Evolutionary conservation across 2,888 invertebrate species (phyloP), one percentile per base, ranked within the genome.

Genomic region (Notodonta ziczac): DNA sequence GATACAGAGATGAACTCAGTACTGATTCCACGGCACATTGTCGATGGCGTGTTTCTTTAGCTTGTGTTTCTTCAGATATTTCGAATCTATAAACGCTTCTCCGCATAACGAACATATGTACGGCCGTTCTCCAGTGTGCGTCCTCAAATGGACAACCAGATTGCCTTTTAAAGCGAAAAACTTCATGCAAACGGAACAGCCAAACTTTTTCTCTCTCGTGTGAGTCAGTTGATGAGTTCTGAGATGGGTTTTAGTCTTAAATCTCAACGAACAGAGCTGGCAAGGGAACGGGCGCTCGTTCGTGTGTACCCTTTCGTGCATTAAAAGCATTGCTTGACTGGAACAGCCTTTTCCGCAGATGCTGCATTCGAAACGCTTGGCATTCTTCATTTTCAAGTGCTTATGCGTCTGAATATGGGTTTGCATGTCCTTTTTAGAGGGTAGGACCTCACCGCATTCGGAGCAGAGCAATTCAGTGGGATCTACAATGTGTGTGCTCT

Each of bases 111-210:
- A 80, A 68, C 94, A 94, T 0, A 89, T 82, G 73, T 94, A 94
- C 0, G 94, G 94, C 0, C 94, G 67, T 62, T 94, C 94, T 0
- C 94, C 94, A 0, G 94, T 94, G 63, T 94, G 94, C 0, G 94
- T 94, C 5, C 94, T 73, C 54, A 93, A 78, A 74, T 94, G 94
- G 1, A 94, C 93, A 0, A 94, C 93, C 50, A 94, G 79, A 68
- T 94, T 94, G 0, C 94, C 94, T 79, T 94, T 94, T 5, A 94
- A 67, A 0, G 94, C 93, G 78, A 94, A 94, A 80, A 93, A 94
- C 61, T 94, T 94, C 93, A 93, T 90, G 70, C 94, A 94, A 52
- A 94, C 90, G 0, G 94, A 94, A 70, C 94, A 94, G 1, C 94
- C 94, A 81, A 94, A 94, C 65, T 93, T 92, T 74, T 94, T 94